A percentile compares a stretch with the other conserved stretches of the same genome.
Conservation (phyloP, 1,140 invertebrate species). For the Lepeophtheirus salmonis region DNA sequence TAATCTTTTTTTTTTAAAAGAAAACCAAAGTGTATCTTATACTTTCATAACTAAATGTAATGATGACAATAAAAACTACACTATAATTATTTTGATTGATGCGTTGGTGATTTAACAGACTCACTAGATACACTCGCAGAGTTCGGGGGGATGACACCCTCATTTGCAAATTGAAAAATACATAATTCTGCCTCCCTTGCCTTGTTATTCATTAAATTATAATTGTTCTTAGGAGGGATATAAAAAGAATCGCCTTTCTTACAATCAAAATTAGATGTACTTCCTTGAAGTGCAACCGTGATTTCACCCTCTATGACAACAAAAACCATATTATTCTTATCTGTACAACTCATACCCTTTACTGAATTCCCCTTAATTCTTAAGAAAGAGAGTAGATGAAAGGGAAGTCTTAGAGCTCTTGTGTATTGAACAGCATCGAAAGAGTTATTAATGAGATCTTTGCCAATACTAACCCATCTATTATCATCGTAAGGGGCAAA, state of each 20-base stretch:
- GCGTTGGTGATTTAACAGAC: no score
- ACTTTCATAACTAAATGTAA: no score
- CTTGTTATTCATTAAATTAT: not conserved
- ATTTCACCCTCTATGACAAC: slow-evolving; percentile 6
- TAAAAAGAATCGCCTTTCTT: not conserved
- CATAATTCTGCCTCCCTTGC: not conserved
- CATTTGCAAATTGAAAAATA: not conserved
- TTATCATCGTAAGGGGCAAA: slow-evolving; percentile 18
- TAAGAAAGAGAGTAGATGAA: slow-evolving; percentile 16
- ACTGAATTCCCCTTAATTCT: slow-evolving; percentile 14
- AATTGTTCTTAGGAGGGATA: not conserved
- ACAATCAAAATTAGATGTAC: not conserved
- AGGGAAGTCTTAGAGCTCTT: slow-evolving; percentile 13
- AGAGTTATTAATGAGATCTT: slow-evolving; percentile 4
- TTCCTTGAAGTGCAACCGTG: not conserved
- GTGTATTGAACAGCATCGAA: slow-evolving; percentile 17
- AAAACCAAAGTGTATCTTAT: no score
- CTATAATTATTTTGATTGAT: no score
- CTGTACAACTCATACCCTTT: slow-evolving; percentile 15
- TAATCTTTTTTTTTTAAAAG: no score
- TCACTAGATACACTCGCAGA: no score
- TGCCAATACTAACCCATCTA: slow-evolving; percentile 18
- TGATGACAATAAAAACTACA: no score
- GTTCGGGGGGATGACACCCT: slow-evolving; percentile 5
- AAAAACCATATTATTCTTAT: slow-evolving; percentile 18